A percentile compares a stretch with the other conserved stretches of the same genome.
Conservation (phyloP, 2,113 vertebrate species). For the Eclectus roratus region DNA sequence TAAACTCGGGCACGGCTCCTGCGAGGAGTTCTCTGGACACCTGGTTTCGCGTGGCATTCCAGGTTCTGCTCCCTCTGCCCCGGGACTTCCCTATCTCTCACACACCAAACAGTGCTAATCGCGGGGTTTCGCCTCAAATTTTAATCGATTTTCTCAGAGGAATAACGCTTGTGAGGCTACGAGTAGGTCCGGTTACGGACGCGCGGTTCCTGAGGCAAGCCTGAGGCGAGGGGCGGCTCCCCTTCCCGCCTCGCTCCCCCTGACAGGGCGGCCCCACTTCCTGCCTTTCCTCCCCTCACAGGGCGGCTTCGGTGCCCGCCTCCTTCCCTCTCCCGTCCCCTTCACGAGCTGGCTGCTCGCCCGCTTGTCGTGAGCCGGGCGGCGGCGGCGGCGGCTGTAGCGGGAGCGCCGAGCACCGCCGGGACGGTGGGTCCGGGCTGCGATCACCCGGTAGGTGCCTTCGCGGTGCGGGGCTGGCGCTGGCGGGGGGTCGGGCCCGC, state of each 20-base stretch:
- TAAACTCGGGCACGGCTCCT: accelerated
- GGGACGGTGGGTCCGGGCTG: background rate
- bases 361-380: accelerated
- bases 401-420: accelerated
- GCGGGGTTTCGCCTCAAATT: background rate
- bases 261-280: background rate
- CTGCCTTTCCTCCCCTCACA: background rate
- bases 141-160: background rate
- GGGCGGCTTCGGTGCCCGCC: background rate
- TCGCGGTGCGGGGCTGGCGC: background rate
- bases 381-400: accelerated
- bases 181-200: accelerated
- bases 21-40: accelerated
- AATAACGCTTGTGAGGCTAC: accelerated
- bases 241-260: background rate
- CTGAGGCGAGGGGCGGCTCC: background rate
- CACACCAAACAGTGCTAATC: accelerated
- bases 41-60: accelerated
- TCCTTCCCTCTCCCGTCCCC: background rate
- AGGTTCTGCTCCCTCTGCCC: background rate
- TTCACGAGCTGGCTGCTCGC: background rate
- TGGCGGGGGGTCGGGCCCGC: background rate
- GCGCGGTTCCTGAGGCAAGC: accelerated
- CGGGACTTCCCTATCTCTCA: background rate
- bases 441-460: background rate